Evolutionary conservation across 2,113 vertebrate genomes (phyloP), one percentile per base, ranked within the genome.

Genomic region (Paramisgurnus dabryanus): DNA sequence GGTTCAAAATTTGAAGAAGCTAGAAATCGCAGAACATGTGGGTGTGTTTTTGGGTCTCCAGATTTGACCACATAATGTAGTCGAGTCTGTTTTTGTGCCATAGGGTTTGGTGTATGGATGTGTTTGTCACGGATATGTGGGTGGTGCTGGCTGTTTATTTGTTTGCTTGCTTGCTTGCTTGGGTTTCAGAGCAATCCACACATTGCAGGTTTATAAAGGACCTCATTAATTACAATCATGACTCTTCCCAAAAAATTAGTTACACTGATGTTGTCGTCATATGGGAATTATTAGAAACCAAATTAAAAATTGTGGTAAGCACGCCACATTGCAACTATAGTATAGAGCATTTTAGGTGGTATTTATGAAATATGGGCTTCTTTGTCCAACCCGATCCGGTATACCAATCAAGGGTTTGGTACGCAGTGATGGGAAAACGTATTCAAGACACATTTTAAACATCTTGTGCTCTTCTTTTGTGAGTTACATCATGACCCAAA

Each of bases 161-260:
- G n/a, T 72, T 68, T 68, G 11, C 12, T 61, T 67, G 49, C 41
- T 72, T 72, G 50, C 57, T 6, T 45, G 71, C 45, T 47, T 61
- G 86, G 80, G 1, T 85, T 80, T 88, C 77, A 87, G 84, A 83
- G 78, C 85, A 71, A 76, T 61, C 83, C 79, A 88, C 84, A 84
- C 78, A 84, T 71, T 34, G 69, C n/a, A 72, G 57, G 86, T 86
- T 86, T 86, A 82, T 88, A 88, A 89, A 90, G 85, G 80, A 87
- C 85, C 86, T 88, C 84, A 85, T 88, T 88, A 88, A 91, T 91
- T 90, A 91, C 88, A 91, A 86, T 34, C 27, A 34, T 34, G 27
- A 34, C 27, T 34, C 27, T 34, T 34, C 27, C 27, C 85, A 86
- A 89, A 83, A 85, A 85, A 88, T 88, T 34, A 34, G 27, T 34